Percentiles rank a stretch among this genome's conserved stretches.
These are phyloP conservation scores for Lepidonotus clava DNA, from an alignment of 2,888 invertebrate genomes.

Conservation along the genomic window DNA sequence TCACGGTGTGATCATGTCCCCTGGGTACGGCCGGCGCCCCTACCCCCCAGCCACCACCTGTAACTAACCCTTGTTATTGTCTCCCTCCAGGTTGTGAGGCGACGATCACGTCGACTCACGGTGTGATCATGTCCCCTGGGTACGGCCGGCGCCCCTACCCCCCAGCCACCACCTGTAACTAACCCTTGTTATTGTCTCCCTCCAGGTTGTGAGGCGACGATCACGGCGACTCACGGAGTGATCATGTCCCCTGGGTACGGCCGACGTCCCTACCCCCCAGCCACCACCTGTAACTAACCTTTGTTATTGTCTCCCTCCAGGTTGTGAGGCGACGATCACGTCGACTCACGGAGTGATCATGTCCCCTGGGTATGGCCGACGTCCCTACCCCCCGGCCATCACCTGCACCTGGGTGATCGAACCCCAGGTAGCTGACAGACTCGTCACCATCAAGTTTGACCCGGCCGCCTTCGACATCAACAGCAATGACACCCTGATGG, in stretches of 20 bases:
- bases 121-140: constrained; percentile 8
- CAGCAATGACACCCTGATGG: background rate
- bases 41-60: background rate
- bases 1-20: constrained; percentile 6
- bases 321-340: background rate
- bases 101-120: background rate
- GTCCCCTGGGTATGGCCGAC: background rate
- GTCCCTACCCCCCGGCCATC: background rate
- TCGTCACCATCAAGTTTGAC: background rate
- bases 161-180: background rate
- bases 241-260: background rate
- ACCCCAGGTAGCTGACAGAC: background rate
- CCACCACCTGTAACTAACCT: constrained; percentile 1
- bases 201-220: background rate
- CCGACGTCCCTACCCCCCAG: background rate
- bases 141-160: background rate
- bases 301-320: no score
- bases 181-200: no score
- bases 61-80: no score
- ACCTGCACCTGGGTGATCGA: background rate
- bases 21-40: background rate
- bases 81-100: background rate
- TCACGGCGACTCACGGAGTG: background rate
- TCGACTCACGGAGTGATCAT: constrained; percentile 23
- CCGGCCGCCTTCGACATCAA: background rate